Conservation (phyloP, 2,113 vertebrate species). For the Helogale parvula region DNA sequence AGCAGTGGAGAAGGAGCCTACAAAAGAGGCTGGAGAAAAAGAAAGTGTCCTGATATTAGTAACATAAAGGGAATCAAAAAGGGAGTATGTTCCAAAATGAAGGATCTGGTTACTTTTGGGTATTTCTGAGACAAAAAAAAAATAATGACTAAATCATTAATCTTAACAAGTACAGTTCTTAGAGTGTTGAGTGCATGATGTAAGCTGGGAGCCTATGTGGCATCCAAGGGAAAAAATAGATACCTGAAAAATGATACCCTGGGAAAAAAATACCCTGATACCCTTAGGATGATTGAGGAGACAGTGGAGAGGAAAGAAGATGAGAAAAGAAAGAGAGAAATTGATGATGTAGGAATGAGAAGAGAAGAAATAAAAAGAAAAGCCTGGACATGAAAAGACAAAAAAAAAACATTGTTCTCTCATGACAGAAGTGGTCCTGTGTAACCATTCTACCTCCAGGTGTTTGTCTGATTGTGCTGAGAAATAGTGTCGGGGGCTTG, state of each 20-base stretch:
- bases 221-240: neutral
- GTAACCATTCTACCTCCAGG: neutral
- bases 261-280: neutral
- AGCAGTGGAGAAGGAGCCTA: neutral
- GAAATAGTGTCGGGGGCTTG: neutral
- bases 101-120: neutral
- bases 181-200: neutral
- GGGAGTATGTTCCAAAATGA: neutral
- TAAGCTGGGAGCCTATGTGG: neutral
- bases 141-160: neutral
- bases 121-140: neutral
- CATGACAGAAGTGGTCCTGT: neutral
- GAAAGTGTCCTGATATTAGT: neutral
- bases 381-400: neutral
- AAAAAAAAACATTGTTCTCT: neutral
- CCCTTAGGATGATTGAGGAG: neutral
- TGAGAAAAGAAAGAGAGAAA: neutral
- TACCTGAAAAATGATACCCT: too few species aligned
- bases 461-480: neutral
- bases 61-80: neutral
- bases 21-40: neutral
- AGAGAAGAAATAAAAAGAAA: neutral
- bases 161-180: neutral
- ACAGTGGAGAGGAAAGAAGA: neutral
- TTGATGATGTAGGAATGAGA: neutral